Evolutionary conservation across 2,113 vertebrate genomes (phyloP).

Genomic region (Empidonax traillii): DNA sequence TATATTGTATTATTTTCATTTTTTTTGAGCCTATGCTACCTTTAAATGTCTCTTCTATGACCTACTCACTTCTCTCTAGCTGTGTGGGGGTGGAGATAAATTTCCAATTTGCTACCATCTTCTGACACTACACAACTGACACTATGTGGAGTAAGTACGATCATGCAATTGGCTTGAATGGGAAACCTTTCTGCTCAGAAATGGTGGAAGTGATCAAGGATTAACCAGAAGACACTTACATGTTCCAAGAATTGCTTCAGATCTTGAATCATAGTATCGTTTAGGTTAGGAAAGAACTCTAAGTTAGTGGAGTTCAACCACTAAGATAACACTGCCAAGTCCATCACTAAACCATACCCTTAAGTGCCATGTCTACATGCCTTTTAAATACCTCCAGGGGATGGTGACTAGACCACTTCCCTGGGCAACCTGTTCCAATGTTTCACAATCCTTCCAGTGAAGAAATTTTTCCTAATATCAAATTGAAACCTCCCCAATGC

Average conservation of each 20-base stretch:
- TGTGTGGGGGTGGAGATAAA: neutral
- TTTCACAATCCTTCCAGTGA: neutral
- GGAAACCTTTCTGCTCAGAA: neutral
- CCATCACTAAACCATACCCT: neutral
- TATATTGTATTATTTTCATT: neutral
- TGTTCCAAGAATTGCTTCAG: neutral
- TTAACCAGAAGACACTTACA: neutral
- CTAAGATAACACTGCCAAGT: neutral
- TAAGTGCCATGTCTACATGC: neutral
- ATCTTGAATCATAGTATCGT: neutral
- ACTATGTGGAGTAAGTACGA: neutral
- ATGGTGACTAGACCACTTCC: neutral
- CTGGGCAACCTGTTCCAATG: neutral
- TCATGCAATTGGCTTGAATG: neutral
- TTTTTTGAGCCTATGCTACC: neutral
- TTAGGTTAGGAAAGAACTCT: neutral
- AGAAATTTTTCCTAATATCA: neutral
- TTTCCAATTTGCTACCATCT: neutral
- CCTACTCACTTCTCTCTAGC: neutral
- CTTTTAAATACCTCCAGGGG: neutral
- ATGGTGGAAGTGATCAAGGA: neutral
- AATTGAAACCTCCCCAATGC: neutral
- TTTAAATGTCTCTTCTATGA: neutral
- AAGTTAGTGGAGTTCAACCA: neutral
- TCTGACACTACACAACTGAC: neutral